These are phyloP conservation scores for Auanema sp. DNA, from an alignment of 2,888 invertebrate genomes.

Conservation along the genomic window DNA sequence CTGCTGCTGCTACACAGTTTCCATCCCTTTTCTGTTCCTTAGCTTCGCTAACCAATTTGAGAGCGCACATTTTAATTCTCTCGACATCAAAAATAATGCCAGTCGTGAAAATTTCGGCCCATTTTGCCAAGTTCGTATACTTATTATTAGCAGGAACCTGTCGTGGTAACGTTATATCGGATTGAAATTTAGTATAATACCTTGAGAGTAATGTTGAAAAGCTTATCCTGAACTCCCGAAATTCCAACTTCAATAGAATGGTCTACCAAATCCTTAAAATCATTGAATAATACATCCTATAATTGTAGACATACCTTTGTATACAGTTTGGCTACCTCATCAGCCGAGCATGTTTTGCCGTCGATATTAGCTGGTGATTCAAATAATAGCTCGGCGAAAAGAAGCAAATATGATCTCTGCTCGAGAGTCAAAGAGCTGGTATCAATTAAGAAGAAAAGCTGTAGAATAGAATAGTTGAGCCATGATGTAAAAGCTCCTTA, in stretches of 20 bases:
- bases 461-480: constrained; percentile 61
- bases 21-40: constrained; percentile 78
- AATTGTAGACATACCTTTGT: constrained; percentile 30
- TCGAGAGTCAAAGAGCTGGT: constrained; percentile 41
- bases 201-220: constrained; percentile 49
- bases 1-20: constrained; percentile 69
- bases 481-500: too few relatives aligned
- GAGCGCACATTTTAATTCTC: constrained; percentile 71
- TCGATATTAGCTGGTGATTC: constrained; percentile 73
- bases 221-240: constrained; percentile 41
- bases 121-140: constrained; percentile 76
- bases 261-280: constrained; percentile 49
- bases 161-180: too few relatives aligned
- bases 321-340: constrained; percentile 78
- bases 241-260: constrained; percentile 52
- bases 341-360: constrained; percentile 59
- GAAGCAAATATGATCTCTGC: constrained; percentile 69
- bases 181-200: too few relatives aligned
- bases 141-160: constrained; percentile 1
- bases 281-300: neutral
- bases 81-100: constrained; percentile 19
- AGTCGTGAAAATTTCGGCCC: constrained; percentile 76
- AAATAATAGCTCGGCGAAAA: constrained; percentile 76
- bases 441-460: constrained; percentile 49
- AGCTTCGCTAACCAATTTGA: constrained; percentile 81